Base-by-base conservation (phyloP, 2,888 invertebrate species). In the Oscheius sp. region DNA sequence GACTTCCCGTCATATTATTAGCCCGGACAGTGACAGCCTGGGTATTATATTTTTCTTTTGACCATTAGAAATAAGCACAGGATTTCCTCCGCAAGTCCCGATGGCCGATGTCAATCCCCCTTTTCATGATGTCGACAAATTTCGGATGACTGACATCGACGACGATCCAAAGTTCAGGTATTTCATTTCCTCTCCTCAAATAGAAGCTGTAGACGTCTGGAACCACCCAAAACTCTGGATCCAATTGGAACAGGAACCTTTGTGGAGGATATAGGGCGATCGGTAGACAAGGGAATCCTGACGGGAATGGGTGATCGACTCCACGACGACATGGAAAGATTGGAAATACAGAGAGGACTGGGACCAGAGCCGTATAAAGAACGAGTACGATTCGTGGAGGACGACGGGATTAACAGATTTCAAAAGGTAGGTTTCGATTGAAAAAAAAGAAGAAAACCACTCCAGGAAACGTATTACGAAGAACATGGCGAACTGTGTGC, bases 401-500 rank as follows among this genome's bases (percentile, higher is more conserved):
- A 58, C 27, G 16, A 58, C 27, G 27, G 29, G 16, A 12, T 27
- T 25, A n/a, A 12, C 29, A 9, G 58, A n/a, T 58, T 58, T 27
- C 25, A 27, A 58, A 58, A 58, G 58, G 58, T 58, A 1, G 29
- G 58, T 1, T 2, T 25, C 27, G n/a, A n/a, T 12, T 13, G 6
- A 12, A 58, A 27, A 27, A 58, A 1, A 58, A 7, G 27, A 12
- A 58, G 29, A 27, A 5, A n/a, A 12, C n/a, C 27, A n/a, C 27
- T 58, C 12, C n/a, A 58, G 61, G 61, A 61, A 43, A 25, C 12
- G 21, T 61, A 61, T 18, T 61, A 61, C 45, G 61, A 43, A n/a
- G 61, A 61, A 43, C 61, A 75, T 27, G 76, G 76, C 41, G 81
- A 81, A 41, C 74, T 84, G 1, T 84, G 84, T 70, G 81, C 75